Evolutionary conservation across 2,113 vertebrate species (phyloP).

Genomic region (Phycodurus eques): DNA sequence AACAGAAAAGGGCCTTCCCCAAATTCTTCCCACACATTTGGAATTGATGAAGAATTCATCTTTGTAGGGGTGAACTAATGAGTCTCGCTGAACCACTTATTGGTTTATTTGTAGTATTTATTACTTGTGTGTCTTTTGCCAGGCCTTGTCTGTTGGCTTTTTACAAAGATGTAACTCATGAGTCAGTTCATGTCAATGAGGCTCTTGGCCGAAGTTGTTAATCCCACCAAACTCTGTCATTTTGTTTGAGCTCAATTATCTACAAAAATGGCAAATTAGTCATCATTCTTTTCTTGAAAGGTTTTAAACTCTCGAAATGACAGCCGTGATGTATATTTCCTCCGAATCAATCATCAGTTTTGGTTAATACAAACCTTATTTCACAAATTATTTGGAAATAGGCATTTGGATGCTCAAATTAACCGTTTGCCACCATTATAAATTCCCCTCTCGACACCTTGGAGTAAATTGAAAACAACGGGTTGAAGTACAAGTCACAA

Average conservation of each 20-base stretch:
- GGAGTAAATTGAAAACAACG: slow-evolving; percentile 20
- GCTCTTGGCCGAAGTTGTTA: neutral
- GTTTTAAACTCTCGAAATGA: neutral
- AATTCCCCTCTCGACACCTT: slow-evolving; percentile 24
- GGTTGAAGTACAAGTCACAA: slow-evolving; percentile 24
- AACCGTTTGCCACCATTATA: neutral
- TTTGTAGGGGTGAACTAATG: neutral
- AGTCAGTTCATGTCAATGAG: neutral
- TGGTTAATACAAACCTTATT: neutral
- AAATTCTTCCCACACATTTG: neutral
- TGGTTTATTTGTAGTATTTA: neutral
- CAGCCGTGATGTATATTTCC: neutral
- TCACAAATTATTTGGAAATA: neutral
- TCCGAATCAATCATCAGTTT: neutral
- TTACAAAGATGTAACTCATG: neutral
- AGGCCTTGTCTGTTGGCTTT: neutral
- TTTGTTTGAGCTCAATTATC: neutral
- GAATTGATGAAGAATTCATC: neutral
- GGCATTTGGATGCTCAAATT: neutral
- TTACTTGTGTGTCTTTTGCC: neutral
- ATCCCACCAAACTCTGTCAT: neutral
- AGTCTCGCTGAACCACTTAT: neutral
- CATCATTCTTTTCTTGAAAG: neutral
- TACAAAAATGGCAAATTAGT: neutral
- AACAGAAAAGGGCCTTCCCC: slow-evolving; percentile 5